Base-by-base conservation (phyloP, 2,113 vertebrate genomes). In the Pomatorhinus ruficollis region DNA sequence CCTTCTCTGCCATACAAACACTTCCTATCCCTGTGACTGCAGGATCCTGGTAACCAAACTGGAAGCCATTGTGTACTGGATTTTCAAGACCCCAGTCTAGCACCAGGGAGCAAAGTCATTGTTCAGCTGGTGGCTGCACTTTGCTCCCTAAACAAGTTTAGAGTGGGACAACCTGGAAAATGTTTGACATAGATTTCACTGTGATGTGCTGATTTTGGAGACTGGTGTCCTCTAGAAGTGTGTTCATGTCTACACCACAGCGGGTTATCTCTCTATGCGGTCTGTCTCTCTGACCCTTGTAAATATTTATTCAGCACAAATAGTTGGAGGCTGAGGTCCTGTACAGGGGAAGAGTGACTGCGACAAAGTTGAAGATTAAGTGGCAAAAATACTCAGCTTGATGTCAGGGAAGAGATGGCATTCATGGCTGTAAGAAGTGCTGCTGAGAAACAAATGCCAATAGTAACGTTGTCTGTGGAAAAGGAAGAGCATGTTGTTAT, bases 201-300 rank as follows among this genome's bases (percentile, higher is more conserved):
- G 71, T 42, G 87, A 77, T 90, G 56, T 83, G 88, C 57, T 82
- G 83, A 15, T 65, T 69, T 72, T 71, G 3, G 37, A 83, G 78
- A 66, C 28, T 39, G 45, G 30, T 61, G 83, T 74, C 69, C 79
- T 78, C 44, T 27, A 60, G 65, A 76, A 42, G 52, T n/a, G 33
- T 76, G 60, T 42, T 80, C 8, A 2, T 28, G 44, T 47, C 65
- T 89, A 19, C 53, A 68, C 47, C 40, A 27, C 70, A 49, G 7
- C 2, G 0, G 8, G 52, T 93, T 95, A 84, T 87, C 77, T 82
- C 82, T 87, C 53, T 33, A 6, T 44, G 65, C 1, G 21, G 74
- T 54, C 78, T 86, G n/a, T 66, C 45, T n/a, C 78, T 91, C 69
- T 94, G 93, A 89, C 79, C 82, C 63, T 89, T 88, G 91, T n/a